These are phyloP conservation scores for Drosophila quadrilineata DNA, from an alignment of 1,140 invertebrate species.

Conservation along the genomic window DNA sequence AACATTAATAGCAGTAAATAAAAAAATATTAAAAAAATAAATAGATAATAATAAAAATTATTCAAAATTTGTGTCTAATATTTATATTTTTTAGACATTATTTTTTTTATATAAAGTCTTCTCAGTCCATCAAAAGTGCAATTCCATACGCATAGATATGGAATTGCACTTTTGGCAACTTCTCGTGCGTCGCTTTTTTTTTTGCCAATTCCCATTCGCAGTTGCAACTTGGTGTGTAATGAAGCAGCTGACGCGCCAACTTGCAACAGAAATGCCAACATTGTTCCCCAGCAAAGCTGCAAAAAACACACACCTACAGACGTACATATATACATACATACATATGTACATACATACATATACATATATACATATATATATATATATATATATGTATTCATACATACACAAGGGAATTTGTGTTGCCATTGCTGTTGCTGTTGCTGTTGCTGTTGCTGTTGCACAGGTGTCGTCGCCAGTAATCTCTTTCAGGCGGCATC, in stretches of 20 bases:
- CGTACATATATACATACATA: slow-evolving; percentile 9
- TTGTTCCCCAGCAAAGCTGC: too few species aligned
- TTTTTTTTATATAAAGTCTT: too few species aligned
- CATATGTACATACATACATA: slow-evolving; percentile 6
- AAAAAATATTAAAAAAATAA: too few species aligned
- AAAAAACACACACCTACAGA: slow-evolving; percentile 36
- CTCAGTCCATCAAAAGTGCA: too few species aligned
- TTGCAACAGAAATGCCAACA: slow-evolving; percentile 52
- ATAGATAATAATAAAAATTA: too few species aligned
- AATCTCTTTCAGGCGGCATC: slow-evolving; percentile 60
- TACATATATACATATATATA: slow-evolving; percentile 10
- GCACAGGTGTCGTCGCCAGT: slow-evolving; percentile 75
- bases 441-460: slow-evolving; percentile 34
- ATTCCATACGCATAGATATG: too few species aligned
- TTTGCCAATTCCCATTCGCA: slow-evolving; percentile 14
- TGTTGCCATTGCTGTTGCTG: slow-evolving; percentile 25
- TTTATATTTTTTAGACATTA: too few species aligned
- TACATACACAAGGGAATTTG: too few species aligned
- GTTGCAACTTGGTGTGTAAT: slow-evolving; percentile 65
- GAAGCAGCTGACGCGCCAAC: slow-evolving; percentile 76
- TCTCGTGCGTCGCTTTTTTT: not conserved
- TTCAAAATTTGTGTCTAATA: too few species aligned
- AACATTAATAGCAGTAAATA: too few species aligned
- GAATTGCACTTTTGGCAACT: not conserved
- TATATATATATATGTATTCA: slow-evolving; percentile 20